phyloP scores from a whole-genome alignment of 2,888 invertebrate genomes.

The Sepiola atlantica region DNA sequence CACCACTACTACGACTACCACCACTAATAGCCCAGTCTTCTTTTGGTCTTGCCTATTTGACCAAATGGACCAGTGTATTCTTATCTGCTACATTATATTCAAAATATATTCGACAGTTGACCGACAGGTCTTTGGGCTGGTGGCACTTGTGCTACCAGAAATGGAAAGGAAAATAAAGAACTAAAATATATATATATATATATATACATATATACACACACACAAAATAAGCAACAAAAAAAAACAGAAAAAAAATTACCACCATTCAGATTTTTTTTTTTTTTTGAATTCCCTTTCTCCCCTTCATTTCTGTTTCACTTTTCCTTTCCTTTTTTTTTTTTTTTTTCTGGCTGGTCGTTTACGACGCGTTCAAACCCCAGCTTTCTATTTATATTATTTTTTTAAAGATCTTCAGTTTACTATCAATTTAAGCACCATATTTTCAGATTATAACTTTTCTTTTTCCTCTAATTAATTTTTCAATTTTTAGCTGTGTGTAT shows the following conservation, averaged over 20 bases:
- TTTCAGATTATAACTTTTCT: too few relatives aligned
- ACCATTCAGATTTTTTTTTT: neutral
- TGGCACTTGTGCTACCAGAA: slow-evolving; percentile 3
- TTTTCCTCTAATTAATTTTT: too few relatives aligned
- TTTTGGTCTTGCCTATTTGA: neutral
- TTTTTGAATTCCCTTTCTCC: neutral
- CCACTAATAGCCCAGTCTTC: neutral
- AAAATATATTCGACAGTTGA: neutral
- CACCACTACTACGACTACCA: neutral
- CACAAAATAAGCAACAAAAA: neutral
- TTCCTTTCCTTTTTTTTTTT: neutral
- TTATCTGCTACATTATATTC: neutral
- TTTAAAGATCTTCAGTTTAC: too few relatives aligned
- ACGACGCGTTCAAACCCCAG: neutral
- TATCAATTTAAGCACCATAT: too few relatives aligned
- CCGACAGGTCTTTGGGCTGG: neutral
- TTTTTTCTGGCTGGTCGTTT: neutral
- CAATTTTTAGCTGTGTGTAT: too few relatives aligned
- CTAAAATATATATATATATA: neutral
- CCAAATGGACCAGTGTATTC: neutral
- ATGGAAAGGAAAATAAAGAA: neutral
- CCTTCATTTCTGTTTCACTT: neutral
- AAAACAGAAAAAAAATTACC: neutral
- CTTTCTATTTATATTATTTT: neutral
- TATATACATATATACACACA: too few relatives aligned